A percentile compares a stretch with the other conserved stretches of the same genome.
These are phyloP conservation scores for Anniella stebbinsi DNA, from an alignment of 2,797 vertebrate species.

Conservation along the genomic window DNA sequence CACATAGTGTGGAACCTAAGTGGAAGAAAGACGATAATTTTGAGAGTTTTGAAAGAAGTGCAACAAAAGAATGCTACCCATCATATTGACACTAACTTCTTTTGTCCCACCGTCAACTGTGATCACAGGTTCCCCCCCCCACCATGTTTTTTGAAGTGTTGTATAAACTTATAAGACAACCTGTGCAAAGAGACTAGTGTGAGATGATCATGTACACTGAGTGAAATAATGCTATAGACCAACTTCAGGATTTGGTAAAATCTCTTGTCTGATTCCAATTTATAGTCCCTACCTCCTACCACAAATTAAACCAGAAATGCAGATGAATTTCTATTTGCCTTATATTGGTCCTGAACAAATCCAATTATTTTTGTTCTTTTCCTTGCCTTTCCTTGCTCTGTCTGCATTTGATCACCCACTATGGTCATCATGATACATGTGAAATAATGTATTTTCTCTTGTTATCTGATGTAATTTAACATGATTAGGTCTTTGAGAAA, in stretches of 20 bases:
- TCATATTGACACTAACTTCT: not conserved
- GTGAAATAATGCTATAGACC: not conserved
- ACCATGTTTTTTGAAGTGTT: not conserved
- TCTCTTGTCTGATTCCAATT: no score
- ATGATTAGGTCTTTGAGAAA: not conserved
- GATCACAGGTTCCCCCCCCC: no score
- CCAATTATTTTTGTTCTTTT: not conserved
- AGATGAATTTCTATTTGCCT: not conserved
- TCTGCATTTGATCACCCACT: not conserved
- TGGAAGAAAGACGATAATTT: not conserved
- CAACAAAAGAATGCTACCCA: not conserved
- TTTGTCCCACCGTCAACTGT: not conserved
- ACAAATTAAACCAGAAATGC: not conserved
- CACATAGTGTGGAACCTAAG: not conserved
- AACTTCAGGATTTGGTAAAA: not conserved
- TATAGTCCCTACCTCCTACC: not conserved
- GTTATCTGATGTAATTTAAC: not conserved
- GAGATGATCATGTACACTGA: not conserved
- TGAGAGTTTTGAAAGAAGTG: not conserved
- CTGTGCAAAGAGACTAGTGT: not conserved
- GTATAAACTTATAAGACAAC: not conserved
- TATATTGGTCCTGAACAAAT: not conserved
- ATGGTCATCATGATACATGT: not conserved
- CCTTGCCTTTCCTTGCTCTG: not conserved
- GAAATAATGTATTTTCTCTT: not conserved